Evolutionary conservation across 2,797 vertebrate genomes (phyloP).

Genomic region (Vireo griseus): DNA sequence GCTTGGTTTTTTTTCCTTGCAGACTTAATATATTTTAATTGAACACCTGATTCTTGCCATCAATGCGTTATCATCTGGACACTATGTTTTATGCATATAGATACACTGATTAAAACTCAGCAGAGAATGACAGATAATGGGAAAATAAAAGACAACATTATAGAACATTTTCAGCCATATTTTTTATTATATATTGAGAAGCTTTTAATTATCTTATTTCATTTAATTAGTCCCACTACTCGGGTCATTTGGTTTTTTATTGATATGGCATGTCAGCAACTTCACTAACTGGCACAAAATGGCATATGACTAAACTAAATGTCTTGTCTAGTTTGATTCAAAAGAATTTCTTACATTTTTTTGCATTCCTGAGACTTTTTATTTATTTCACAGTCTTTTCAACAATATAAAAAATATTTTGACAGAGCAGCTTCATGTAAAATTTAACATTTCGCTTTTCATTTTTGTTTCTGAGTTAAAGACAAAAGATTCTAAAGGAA

Average conservation of each 20-base stretch:
- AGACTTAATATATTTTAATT: constrained; percentile 69
- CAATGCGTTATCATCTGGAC: constrained; percentile 72
- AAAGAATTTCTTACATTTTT: not conserved
- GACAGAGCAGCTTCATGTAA: not conserved
- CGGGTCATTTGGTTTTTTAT: constrained; percentile 73
- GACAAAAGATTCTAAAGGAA: not conserved
- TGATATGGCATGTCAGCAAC: constrained; percentile 57
- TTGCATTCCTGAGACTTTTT: not conserved
- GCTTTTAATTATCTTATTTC: constrained; percentile 74
- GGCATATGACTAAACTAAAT: constrained; percentile 4
- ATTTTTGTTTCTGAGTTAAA: not conserved
- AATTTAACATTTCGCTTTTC: not conserved
- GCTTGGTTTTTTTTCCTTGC: constrained; percentile 41
- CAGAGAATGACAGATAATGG: constrained; percentile 52
- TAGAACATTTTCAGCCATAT: constrained; percentile 68
- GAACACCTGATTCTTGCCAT: constrained; percentile 73
- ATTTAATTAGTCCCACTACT: constrained; percentile 72
- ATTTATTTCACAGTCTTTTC: not conserved
- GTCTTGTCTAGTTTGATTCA: constrained; percentile 1
- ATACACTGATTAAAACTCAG: constrained; percentile 66
- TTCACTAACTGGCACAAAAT: constrained; percentile 70
- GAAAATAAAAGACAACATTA: constrained; percentile 69
- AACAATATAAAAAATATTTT: not conserved
- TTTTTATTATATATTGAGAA: constrained; percentile 72
- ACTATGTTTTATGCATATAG: constrained; percentile 57